Percentiles rank a stretch among this genome's conserved stretches.
Conservation (phyloP, 2,113 vertebrate genomes). For the Peucedramus taeniatus region DNA sequence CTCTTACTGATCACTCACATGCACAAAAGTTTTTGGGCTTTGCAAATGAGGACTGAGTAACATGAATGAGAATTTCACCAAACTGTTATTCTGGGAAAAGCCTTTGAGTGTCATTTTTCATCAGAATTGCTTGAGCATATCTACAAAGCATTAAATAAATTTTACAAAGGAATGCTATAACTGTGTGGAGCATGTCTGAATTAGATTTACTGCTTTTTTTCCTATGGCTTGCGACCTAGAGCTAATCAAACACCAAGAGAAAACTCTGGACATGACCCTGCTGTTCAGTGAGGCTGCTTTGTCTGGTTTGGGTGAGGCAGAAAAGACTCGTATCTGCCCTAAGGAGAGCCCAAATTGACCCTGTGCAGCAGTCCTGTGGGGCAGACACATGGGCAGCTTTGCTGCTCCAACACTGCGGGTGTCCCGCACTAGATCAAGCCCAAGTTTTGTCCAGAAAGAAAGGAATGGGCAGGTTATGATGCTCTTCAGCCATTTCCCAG, state of each 20-base stretch:
- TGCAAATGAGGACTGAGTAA: conserved; percentile 30
- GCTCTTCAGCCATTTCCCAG: not conserved
- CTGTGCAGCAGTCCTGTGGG: not conserved
- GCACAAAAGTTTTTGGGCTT: not conserved
- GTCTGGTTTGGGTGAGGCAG: not conserved
- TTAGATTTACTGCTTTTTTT: not conserved
- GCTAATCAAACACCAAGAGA: not conserved
- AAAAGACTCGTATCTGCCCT: not conserved
- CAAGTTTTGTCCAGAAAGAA: not conserved
- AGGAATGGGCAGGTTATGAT: not conserved
- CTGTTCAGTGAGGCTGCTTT: not conserved
- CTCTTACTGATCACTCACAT: not conserved
- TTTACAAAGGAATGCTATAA: conserved; percentile 32
- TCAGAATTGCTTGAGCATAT: conserved; percentile 33
- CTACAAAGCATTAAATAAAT: conserved; percentile 44
- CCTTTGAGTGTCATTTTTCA: not conserved
- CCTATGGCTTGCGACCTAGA: not conserved
- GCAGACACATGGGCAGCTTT: rapidly evolving
- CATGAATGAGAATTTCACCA: not conserved
- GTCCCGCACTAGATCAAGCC: not conserved
- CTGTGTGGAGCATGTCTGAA: conserved; percentile 16
- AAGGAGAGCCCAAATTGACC: not conserved
- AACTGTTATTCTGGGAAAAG: conserved; percentile 16
- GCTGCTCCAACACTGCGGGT: rapidly evolving
- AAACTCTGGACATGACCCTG: not conserved